These are phyloP conservation scores for Oncorhynchus gorbuscha DNA, from an alignment of 2,113 vertebrate species.

Conservation along the genomic window DNA sequence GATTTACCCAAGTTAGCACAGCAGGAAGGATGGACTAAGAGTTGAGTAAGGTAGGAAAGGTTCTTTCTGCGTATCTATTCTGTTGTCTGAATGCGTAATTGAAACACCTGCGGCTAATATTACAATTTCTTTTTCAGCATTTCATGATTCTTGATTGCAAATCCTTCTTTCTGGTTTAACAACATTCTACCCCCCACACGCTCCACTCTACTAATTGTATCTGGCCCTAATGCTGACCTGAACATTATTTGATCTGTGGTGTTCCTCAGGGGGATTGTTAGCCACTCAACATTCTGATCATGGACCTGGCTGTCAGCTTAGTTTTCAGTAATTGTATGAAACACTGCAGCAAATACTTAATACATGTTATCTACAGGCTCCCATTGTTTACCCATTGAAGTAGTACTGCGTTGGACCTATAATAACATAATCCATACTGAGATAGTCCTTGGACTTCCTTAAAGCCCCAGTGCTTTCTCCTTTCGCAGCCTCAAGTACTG, in stretches of 20 bases:
- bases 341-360: constrained; percentile 51
- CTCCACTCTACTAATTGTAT: not conserved
- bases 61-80: too few species aligned
- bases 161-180: constrained; percentile 15
- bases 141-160: constrained; percentile 22
- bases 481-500: constrained; percentile 63
- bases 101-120: too few species aligned
- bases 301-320: constrained; percentile 34
- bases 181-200: constrained; percentile 3
- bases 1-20: too few species aligned
- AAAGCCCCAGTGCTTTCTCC: constrained; percentile 62
- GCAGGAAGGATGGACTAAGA: too few species aligned
- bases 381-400: constrained; percentile 70
- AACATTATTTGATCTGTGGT: constrained; percentile 30
- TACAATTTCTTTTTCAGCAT: constrained; percentile 24
- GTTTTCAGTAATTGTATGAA: constrained; percentile 59
- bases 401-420: constrained; percentile 63
- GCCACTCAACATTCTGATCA: constrained; percentile 50
- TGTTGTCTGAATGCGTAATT: too few species aligned
- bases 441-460: constrained; percentile 67
- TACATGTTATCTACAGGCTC: constrained; percentile 27
- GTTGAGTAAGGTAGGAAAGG: too few species aligned
- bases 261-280: constrained; percentile 33
- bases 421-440: constrained; percentile 76
- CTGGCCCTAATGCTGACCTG: constrained; percentile 37